Percentiles rank a stretch among this genome's conserved stretches.
Conservation (phyloP, 2,797 vertebrate genomes). For the Pyrrhura leucotis region DNA sequence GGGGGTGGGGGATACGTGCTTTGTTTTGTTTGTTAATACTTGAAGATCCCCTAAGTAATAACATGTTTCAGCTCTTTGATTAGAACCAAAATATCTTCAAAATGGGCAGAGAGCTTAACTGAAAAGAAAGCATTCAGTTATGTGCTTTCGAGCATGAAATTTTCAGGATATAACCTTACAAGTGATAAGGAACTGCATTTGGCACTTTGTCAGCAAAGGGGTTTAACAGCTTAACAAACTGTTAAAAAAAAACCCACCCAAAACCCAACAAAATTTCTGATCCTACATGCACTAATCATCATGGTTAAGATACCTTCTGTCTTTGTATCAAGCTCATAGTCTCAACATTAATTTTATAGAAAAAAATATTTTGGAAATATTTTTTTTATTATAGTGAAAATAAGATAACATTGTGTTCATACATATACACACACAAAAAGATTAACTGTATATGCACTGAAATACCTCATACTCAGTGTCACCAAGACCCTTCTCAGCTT, state of each 20-base stretch:
- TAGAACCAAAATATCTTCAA: not conserved
- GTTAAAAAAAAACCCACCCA: not conserved
- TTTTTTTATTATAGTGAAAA: conserved; percentile 70
- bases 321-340: not conserved
- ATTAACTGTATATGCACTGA: conserved; percentile 14
- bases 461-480: not conserved
- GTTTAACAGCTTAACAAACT: not conserved
- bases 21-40: not conserved
- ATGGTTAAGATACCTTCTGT: not conserved
- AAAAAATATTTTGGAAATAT: conserved; percentile 18
- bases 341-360: not conserved
- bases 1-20: not conserved
- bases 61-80: not conserved
- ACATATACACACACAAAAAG: conserved; percentile 6
- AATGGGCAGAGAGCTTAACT: not conserved
- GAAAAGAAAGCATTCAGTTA: not conserved
- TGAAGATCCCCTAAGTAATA: not conserved
- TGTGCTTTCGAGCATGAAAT: not conserved
- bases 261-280: not conserved
- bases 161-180: not conserved
- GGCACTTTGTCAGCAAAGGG: not conserved
- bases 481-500: not conserved
- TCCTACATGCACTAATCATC: not conserved
- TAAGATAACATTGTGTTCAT: conserved; percentile 2
- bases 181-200: not conserved